Percentiles rank a stretch among this genome's conserved stretches.
Conservation (phyloP, 1,140 invertebrate species). For the Trichonephila clavipes region DNA sequence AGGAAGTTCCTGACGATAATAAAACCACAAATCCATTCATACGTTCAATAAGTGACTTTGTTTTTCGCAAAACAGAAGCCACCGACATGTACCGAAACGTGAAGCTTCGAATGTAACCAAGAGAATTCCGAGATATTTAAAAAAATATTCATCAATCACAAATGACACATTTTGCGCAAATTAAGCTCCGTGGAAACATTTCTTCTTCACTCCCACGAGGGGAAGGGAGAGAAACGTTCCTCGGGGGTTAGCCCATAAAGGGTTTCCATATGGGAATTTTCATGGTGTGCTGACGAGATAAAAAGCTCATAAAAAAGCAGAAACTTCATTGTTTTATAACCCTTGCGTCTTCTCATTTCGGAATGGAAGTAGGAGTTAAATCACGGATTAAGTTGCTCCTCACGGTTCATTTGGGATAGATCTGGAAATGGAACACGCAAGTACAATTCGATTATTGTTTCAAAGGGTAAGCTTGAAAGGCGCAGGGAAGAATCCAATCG, state of each 20-base stretch:
- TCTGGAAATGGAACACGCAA: background rate
- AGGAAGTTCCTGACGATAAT: background rate
- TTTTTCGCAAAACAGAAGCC: background rate
- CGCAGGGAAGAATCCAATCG: background rate
- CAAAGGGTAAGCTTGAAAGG: background rate
- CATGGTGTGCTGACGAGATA: constrained; percentile 46
- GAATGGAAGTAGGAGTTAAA: constrained; percentile 28
- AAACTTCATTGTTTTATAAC: constrained; percentile 37
- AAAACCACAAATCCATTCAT: background rate
- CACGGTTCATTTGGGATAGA: background rate
- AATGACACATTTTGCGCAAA: constrained; percentile 35
- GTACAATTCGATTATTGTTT: background rate
- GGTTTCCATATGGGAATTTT: constrained; percentile 22
- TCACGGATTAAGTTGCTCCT: constrained; percentile 1
- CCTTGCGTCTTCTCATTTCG: background rate
- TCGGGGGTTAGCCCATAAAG: constrained; percentile 24
- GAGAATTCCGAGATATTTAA: background rate
- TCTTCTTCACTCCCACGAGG: background rate
- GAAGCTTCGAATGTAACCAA: background rate
- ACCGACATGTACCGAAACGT: background rate
- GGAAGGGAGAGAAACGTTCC: background rate
- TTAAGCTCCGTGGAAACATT: constrained; percentile 20
- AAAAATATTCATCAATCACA: constrained; percentile 33
- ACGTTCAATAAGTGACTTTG: background rate
- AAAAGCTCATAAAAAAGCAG: constrained; percentile 25